These are phyloP conservation scores for Tenthredo scrophulariae DNA, from an alignment of 2,888 invertebrate genomes.

Conservation along the genomic window DNA sequence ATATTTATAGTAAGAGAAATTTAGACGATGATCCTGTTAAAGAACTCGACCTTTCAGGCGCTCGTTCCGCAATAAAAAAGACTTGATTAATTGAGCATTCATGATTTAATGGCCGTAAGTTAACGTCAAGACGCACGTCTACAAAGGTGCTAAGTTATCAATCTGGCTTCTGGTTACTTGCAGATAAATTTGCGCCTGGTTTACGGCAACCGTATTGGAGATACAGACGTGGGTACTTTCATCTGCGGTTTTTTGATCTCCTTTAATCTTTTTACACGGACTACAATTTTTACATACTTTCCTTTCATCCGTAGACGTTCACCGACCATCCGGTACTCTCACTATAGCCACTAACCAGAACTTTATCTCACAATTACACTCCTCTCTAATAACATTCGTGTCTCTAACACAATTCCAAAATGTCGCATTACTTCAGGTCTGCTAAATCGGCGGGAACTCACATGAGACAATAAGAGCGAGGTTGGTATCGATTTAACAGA, in stretches of 20 bases:
- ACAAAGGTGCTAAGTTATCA: not conserved
- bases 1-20: not conserved
- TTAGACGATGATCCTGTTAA: not conserved
- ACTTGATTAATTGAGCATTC: constrained; percentile 2
- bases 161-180: constrained; percentile 6
- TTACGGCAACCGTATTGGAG: constrained; percentile 3
- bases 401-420: not conserved
- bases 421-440: not conserved
- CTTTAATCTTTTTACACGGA: constrained; percentile 50
- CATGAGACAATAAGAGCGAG: not conserved
- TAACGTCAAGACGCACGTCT: not conserved
- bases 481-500: not conserved
- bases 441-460: not conserved
- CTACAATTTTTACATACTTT: constrained; percentile 54
- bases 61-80: not conserved
- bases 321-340: constrained; percentile 54
- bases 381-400: constrained; percentile 24
- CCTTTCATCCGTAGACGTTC: constrained; percentile 53
- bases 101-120: not conserved
- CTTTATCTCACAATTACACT: constrained; percentile 39
- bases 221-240: constrained; percentile 53
- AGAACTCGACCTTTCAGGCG: not conserved
- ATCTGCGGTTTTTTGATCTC: constrained; percentile 53
- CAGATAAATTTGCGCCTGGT: not conserved
- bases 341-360: constrained; percentile 48